Evolutionary conservation across 2,113 vertebrate species (phyloP).

Genomic region (Clarias magur): DNA sequence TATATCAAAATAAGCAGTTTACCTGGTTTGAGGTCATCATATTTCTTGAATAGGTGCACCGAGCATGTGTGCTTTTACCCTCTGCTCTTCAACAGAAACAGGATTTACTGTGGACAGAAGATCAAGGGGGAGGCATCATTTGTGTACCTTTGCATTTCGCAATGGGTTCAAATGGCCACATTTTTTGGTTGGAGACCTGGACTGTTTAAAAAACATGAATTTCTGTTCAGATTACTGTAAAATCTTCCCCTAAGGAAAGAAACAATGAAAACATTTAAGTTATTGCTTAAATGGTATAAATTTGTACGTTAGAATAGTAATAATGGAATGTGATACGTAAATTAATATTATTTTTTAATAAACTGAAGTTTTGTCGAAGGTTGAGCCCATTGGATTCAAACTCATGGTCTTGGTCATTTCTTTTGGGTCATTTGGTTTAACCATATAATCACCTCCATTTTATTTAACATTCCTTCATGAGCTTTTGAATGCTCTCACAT

Average conservation of each 20-base stretch:
- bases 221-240: constrained; percentile 1
- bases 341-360: neutral
- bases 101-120: neutral
- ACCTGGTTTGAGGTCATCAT: constrained; percentile 70
- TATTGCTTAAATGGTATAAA: neutral
- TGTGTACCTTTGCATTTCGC: constrained; percentile 37
- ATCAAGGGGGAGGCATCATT: constrained; percentile 48
- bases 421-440: neutral
- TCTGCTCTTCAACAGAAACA: constrained; percentile 8
- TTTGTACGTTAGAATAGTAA: neutral
- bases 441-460: neutral
- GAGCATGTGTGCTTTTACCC: constrained; percentile 14
- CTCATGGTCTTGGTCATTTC: neutral
- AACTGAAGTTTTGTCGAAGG: neutral
- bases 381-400: neutral
- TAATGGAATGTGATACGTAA: neutral
- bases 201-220: constrained; percentile 5
- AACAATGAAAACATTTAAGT: neutral
- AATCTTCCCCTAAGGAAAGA: neutral
- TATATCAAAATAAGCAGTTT: neutral
- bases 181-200: neutral
- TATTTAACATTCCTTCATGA: neutral
- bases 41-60: constrained; percentile 12
- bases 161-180: constrained; percentile 43
- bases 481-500: neutral